A percentile compares a stretch with the other conserved stretches of the same genome.
Conservation (phyloP, 2,888 invertebrate species). For the Lymantria monacha region DNA sequence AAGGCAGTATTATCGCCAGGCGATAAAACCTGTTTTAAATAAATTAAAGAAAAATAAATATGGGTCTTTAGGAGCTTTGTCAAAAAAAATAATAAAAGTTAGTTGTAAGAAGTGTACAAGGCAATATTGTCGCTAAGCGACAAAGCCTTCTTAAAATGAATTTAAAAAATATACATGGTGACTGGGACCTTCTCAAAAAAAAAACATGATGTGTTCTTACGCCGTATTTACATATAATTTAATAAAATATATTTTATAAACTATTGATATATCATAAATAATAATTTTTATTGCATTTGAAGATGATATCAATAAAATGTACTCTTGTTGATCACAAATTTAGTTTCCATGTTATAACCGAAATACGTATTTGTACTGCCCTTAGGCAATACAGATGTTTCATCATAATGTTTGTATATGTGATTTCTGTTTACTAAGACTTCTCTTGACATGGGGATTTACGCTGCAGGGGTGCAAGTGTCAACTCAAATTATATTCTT, state of each 20-base stretch:
- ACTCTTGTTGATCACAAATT: neutral
- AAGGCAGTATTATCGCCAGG: no score
- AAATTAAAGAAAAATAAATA: no score
- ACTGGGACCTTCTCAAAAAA: no score
- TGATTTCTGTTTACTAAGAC: neutral
- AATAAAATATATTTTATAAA: neutral
- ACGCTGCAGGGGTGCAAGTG: neutral
- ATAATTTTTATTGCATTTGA: neutral
- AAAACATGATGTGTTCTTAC: no score
- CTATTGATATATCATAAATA: neutral
- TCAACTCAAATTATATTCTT: neutral
- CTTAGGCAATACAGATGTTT: conserved; percentile 2
- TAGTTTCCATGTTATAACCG: neutral
- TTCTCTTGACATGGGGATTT: neutral
- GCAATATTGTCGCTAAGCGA: no score
- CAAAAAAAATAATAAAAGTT: no score
- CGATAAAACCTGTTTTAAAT: no score
- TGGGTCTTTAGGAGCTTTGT: no score
- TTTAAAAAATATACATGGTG: no score
- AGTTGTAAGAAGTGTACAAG: no score
- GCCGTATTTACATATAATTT: no score
- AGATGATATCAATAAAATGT: neutral
- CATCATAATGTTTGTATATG: conserved; percentile 1
- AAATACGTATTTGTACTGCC: neutral
- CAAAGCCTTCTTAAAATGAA: no score